These are phyloP conservation scores for Abrostola triplasia DNA, from an alignment of 2,888 invertebrate species.

Conservation along the genomic window DNA sequence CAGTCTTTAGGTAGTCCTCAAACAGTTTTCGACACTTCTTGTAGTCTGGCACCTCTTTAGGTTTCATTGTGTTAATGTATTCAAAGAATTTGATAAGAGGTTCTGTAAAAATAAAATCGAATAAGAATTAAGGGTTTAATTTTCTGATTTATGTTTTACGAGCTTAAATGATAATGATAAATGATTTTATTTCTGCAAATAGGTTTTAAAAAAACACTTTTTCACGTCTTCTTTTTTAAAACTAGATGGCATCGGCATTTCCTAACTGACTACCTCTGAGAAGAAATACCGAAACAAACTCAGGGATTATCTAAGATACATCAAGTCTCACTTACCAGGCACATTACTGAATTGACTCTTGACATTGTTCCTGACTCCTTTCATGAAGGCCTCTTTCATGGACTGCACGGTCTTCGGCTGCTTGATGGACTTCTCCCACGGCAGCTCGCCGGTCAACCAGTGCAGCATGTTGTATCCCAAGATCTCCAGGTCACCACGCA, in stretches of 20 bases:
- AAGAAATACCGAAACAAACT: too few species aligned
- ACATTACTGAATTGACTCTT: slow-evolving; percentile 76
- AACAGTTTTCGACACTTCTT: slow-evolving; percentile 91
- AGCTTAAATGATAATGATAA: too few species aligned
- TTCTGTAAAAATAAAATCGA: slow-evolving; percentile 72
- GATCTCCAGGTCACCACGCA: slow-evolving; percentile 98
- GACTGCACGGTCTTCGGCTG: slow-evolving; percentile 90
- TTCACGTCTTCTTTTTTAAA: too few species aligned
- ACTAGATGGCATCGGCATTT: too few species aligned
- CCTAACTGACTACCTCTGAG: too few species aligned
- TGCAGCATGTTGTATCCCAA: slow-evolving; percentile 97
- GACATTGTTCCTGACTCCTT: slow-evolving; percentile 79
- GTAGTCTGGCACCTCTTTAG: slow-evolving; percentile 93
- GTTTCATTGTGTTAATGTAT: slow-evolving; percentile 90
- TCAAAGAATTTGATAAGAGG: slow-evolving; percentile 90
- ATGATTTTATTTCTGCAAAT: too few species aligned
- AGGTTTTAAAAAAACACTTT: too few species aligned
- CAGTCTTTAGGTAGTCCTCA: slow-evolving; percentile 89
- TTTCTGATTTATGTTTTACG: too few species aligned
- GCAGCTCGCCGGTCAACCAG: slow-evolving; percentile 95
- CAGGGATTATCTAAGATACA: neutral
- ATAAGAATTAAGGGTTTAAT: too few species aligned
- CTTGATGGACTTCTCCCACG: slow-evolving; percentile 93
- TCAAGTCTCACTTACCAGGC: slow-evolving; percentile 68
- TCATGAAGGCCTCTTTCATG: slow-evolving; percentile 91